A percentile compares a stretch with the other conserved stretches of the same genome.
Evolutionary conservation across 1,140 invertebrate genomes (phyloP).

Genomic region (Gerris buenoi): DNA sequence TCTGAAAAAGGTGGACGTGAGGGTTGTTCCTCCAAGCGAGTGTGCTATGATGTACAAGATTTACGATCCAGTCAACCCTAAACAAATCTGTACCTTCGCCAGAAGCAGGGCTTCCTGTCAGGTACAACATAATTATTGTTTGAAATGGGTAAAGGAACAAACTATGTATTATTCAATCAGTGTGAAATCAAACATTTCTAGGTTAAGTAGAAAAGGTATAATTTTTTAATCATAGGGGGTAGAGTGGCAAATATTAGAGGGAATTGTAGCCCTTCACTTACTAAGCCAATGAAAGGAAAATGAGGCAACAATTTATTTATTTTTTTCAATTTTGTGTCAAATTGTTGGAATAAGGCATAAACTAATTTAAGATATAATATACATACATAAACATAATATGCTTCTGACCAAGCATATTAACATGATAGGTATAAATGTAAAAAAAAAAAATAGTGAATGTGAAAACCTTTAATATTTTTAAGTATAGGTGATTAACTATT

Average conservation of each 20-base stretch:
- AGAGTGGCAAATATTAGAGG: too few relatives aligned
- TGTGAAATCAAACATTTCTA: too few relatives aligned
- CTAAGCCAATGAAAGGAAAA: too few relatives aligned
- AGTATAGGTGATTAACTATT: not conserved
- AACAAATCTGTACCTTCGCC: constrained; percentile 45
- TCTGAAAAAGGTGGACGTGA: constrained; percentile 40
- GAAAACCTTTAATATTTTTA: not conserved
- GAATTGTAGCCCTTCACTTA: too few relatives aligned
- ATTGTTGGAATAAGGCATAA: too few relatives aligned
- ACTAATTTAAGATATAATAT: not conserved
- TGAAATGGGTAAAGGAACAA: too few relatives aligned
- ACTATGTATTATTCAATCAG: too few relatives aligned
- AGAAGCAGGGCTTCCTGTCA: constrained; percentile 46
- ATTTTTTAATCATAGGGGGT: too few relatives aligned
- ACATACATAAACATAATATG: not conserved
- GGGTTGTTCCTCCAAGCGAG: constrained; percentile 35
- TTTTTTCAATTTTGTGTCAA: too few relatives aligned
- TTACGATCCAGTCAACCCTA: constrained; percentile 8
- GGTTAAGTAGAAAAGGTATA: too few relatives aligned
- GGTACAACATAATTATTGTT: too few relatives aligned
- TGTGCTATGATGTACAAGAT: constrained; percentile 30
- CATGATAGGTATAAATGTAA: not conserved
- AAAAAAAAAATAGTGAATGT: not conserved
- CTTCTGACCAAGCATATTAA: not conserved
- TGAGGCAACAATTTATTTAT: too few relatives aligned